Evolutionary conservation across 2,888 invertebrate species (phyloP), one percentile per base, ranked within the genome.

Genomic region (Meganola albula): DNA sequence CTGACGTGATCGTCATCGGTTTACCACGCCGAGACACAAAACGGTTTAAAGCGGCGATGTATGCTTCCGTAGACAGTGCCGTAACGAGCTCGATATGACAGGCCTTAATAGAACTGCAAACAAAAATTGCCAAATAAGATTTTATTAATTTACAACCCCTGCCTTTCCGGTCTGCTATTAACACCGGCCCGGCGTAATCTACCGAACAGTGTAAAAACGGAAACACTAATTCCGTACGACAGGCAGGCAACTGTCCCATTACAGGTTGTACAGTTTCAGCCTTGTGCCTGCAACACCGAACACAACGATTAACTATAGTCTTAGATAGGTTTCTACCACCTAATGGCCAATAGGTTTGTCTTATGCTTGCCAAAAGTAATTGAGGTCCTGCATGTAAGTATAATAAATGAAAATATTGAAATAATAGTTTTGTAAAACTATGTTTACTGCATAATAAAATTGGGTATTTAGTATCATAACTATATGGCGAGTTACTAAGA

Each of bases 21-120:
- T 34, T 40, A 7, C 37, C 39, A 8, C 43, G 31, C 14, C 39
- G 35, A n/a, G 23, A 8, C 10, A 39, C 8, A 13, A 40, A 34
- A 2, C 31, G 30, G 21, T 36, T 36, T 18, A 43, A 24, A 12
- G 33, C 38, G 5, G 42, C 36, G 4, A 40, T 30, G 14, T 25
- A 41, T 9, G 34, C 30, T 2, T 34, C 32, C 4, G 14, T 30
- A 3, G 34, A 24, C 9, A 41, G 24, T 8, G 22, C 37, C 2
- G 34, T 24, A 16, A 41, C 41, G 26, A 42, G 37, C 18, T 42
- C 37, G 21, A 21, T 21, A n/a, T 8, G 21, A n/a, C 28, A 22
- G 2, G 28, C 20, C 7, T 34, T 27, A 11, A 27, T 9, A 5
- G 12, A n/a, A 9, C 16, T 21, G 21, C 21, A 21, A 8, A 21